Percentiles rank a stretch among this genome's conserved stretches.
Evolutionary conservation across 2,888 invertebrate genomes (phyloP).

Genomic region (Epinotia bilunana): DNA sequence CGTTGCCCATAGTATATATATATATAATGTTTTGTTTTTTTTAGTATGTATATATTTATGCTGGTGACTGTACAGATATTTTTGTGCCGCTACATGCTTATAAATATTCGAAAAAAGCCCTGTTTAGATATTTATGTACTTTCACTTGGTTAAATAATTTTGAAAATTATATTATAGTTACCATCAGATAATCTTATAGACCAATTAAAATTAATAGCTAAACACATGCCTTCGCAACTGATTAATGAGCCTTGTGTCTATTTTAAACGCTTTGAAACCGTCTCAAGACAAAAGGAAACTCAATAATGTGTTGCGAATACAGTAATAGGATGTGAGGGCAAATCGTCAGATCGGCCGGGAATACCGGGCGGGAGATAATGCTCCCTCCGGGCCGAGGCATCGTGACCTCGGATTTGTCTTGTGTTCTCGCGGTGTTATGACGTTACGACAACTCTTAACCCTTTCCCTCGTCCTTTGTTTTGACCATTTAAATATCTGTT

Average conservation of each 20-base stretch:
- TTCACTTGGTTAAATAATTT: too few relatives aligned
- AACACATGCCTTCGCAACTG: conserved; percentile 7
- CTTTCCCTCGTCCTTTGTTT: conserved; percentile 50
- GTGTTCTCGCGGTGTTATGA: conserved; percentile 57
- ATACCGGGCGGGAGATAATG: conserved; percentile 69
- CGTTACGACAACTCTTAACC: conserved; percentile 48
- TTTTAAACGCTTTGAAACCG: conserved; percentile 50
- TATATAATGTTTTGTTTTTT: too few relatives aligned
- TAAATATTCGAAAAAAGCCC: too few relatives aligned
- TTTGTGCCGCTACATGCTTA: too few relatives aligned
- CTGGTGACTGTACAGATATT: too few relatives aligned
- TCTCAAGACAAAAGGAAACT: conserved; percentile 51
- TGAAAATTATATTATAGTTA: too few relatives aligned
- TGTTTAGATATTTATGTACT: too few relatives aligned
- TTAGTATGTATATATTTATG: too few relatives aligned
- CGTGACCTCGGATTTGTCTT: conserved; percentile 71
- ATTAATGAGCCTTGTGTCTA: conserved; percentile 26
- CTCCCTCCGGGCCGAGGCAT: conserved; percentile 67
- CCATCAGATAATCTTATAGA: neutral
- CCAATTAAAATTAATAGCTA: conserved; percentile 38
- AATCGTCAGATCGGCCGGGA: conserved; percentile 68
- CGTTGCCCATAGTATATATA: too few relatives aligned
- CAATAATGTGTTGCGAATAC: conserved; percentile 54
- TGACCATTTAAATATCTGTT: conserved; percentile 50
- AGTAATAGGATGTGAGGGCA: conserved; percentile 59